These are phyloP conservation scores for Dipodomys ordii DNA, from an alignment of 2,113 vertebrate species.

Conservation along the genomic window DNA sequence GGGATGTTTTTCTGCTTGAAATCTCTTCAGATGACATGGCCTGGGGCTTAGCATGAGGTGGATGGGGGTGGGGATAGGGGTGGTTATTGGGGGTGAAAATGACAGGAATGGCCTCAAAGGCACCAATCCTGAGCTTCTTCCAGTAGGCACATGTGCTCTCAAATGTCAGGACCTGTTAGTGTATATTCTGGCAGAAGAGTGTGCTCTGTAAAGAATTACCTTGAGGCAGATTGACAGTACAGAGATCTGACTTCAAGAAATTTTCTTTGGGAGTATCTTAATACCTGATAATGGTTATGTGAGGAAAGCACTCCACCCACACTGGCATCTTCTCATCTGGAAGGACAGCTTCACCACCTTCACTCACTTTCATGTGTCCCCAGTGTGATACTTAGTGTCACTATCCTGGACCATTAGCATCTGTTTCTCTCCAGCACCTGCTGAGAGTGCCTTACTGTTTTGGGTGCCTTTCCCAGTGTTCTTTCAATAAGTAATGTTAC, in stretches of 20 bases:
- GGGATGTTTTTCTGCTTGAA: conserved; percentile 16
- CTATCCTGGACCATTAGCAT: too few relatives aligned
- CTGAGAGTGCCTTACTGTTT: neutral
- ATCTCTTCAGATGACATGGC: neutral
- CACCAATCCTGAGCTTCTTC: conserved; percentile 14
- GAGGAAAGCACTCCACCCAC: neutral
- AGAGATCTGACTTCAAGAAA: conserved; percentile 15
- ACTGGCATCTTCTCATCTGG: neutral
- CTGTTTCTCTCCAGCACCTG: neutral
- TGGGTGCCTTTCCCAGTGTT: neutral
- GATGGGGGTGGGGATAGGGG: neutral
- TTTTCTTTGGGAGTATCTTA: neutral
- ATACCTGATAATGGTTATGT: neutral
- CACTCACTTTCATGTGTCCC: too few relatives aligned
- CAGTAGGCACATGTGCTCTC: neutral
- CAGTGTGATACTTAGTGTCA: neutral
- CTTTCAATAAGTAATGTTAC: neutral
- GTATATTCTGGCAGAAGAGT: neutral
- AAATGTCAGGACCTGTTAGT: conserved; percentile 49
- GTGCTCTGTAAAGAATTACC: conserved; percentile 42
- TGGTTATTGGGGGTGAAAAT: conserved; percentile 30
- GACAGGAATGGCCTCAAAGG: conserved; percentile 55
- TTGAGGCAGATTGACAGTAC: conserved; percentile 40
- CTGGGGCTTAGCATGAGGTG: conserved; percentile 8
- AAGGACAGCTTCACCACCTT: neutral